Evolutionary conservation across 2,113 vertebrate species (phyloP), one percentile per base, ranked within the genome.

Genomic region (Pachypanchax playfairii): DNA sequence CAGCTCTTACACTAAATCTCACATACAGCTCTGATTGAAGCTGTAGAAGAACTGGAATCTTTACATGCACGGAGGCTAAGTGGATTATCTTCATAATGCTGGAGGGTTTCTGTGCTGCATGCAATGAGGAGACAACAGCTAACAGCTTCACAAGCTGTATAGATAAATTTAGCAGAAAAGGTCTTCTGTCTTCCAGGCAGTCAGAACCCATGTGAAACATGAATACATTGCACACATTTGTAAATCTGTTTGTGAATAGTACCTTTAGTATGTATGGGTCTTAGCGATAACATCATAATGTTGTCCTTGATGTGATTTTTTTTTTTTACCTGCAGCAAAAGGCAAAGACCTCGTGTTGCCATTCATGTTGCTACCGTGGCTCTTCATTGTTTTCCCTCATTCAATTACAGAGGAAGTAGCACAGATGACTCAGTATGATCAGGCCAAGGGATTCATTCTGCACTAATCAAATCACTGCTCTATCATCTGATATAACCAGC

Each of bases 361-460:
- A 76, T 75, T 70, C 69, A 12, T 63, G 71, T 80, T 58, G 29
- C 61, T 20, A 49, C 79, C 50, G 61, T 79, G 73, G 60, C 66
- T 80, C 82, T 78, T 88, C 59, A 70, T 87, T 84, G 76, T 41
- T 70, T 48, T 58, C 49, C 59, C 36, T 87, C 73, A 88, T 90
- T 89, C 71, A 83, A 85, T 90, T 85, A 87, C 33, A 57, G 74
- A 82, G 64, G 66, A 85, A 38, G 65, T 67, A 83, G 80, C 75
- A 79, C 85, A 84, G 87, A 86, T 85, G 85, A 82, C 70, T 83
- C 74, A 46, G 56, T 76, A 73, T 74, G 70, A 85, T 83, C 79
- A 69, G 80, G 67, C 35, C 61, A 49, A 58, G 70, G 22, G 56
- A 72, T 76, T 86, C 77, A 73, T 80, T 81, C 73, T 75, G 52